Conservation (phyloP, 2,113 vertebrate species). For the Rana temporaria region DNA sequence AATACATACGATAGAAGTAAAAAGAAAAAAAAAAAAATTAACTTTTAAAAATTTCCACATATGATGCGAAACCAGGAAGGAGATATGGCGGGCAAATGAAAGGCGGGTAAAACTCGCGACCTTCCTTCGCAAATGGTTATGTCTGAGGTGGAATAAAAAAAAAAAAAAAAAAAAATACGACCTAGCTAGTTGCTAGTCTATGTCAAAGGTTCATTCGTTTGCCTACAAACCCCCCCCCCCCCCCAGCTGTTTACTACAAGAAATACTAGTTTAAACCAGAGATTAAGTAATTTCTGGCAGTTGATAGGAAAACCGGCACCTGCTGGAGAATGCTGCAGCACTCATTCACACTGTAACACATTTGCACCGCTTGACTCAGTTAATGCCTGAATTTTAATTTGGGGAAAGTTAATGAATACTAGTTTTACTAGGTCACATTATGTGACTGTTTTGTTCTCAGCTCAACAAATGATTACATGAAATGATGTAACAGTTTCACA, state of each 20-base stretch:
- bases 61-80: no score
- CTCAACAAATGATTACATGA: not conserved
- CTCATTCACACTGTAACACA: not conserved
- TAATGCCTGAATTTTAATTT: conserved; percentile 8
- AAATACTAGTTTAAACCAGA: conserved; percentile 41
- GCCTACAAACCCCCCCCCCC: no score
- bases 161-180: no score
- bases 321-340: conserved; percentile 3
- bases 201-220: conserved; percentile 46
- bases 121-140: no score
- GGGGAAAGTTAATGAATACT: conserved; percentile 22
- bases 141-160: no score
- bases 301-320: conserved; percentile 20
- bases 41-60: no score
- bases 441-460: not conserved
- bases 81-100: no score
- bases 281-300: conserved; percentile 12
- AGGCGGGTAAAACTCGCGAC: no score
- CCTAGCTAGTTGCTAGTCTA: not conserved
- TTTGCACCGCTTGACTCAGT: conserved; percentile 1
- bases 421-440: conserved; percentile 13
- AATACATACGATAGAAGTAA: no score
- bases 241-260: conserved; percentile 30
- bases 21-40: no score
- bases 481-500: not conserved